phyloP scores from a whole-genome alignment of 2,797 vertebrate species.

The Mormyrops attenuatus region DNA sequence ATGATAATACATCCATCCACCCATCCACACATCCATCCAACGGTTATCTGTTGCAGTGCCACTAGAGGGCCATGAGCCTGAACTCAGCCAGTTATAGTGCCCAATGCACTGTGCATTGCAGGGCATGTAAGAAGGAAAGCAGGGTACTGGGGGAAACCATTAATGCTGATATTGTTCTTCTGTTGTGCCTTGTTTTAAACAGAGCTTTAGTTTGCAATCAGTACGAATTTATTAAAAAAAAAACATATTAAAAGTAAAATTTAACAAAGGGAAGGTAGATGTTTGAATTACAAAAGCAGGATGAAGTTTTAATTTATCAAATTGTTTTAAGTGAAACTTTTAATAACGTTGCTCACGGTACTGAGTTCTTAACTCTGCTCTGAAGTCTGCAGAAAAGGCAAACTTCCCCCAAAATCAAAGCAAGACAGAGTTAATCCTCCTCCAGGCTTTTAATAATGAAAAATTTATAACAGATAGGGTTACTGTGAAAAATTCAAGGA shows the following conservation, averaged over 20 bases:
- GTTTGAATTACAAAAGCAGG: not conserved
- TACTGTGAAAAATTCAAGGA: not conserved
- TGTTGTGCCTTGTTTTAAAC: not conserved
- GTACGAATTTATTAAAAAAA: not conserved
- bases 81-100: not conserved
- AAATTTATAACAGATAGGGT: conserved; percentile 6
- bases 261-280: not conserved
- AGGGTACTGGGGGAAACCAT: not conserved
- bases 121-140: not conserved
- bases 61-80: not conserved
- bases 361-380: not conserved
- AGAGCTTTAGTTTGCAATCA: not conserved
- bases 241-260: not conserved
- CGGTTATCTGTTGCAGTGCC: not conserved
- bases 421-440: conserved; percentile 15
- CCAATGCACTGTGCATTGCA: not conserved
- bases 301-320: not conserved
- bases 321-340: not conserved
- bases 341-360: not conserved
- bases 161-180: not conserved
- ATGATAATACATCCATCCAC: not conserved
- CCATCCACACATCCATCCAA: not conserved
- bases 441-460: conserved; percentile 11
- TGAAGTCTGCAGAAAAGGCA: not conserved
- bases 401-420: not conserved